Base-by-base conservation (phyloP, 2,888 invertebrate species). In the Sarcophaga caerulescens region DNA sequence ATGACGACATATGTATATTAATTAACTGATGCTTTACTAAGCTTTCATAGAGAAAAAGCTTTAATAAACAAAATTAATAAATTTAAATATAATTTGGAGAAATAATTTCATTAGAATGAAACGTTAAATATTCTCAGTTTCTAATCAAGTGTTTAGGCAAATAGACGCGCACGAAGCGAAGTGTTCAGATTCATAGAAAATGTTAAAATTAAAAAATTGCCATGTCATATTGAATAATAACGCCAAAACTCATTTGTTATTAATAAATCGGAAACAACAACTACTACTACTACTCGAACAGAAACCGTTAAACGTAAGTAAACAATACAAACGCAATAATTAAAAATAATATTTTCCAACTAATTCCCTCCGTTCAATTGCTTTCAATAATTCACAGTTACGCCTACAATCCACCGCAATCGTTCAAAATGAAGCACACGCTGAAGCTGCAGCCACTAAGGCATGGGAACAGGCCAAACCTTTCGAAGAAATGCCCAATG, bases 401-500 rank as follows among this genome's bases (percentile, higher is more conserved):
- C 84, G 76, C 44, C 76, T 62, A 17, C 81, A 77, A 68, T 77
- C 84, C 0, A 73, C 81, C 6, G 19, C 62, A 8, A 0, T 10
- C 2, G 35, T 21, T 25, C 17, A 12, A 23, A 25, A 70, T 63
- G 45, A 74, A 3, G 1, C 17, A 0, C 74, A 73, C 45, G 0
- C 12, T 0, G 59, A 79, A 35, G 35, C 35, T 8, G 35, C 35
- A 0, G 5, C 44, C 4, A 66, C 35, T 19, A 60, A 35, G 21
- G 91, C 90, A 60, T 92, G 91, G 92, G 69, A 89, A 47, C 81
- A 87, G 63, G 92, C 92, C 0, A 88, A 89, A 1, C 89, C 91
- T 0, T 92, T 84, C 52, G 45, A 88, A 8, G 88, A 91, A 8
- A 88, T 92, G 8, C 92, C 92, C 0, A 81, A 81, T 0, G 74